These are phyloP conservation scores for Lutraria rhynchaena DNA, from an alignment of 1,140 invertebrate genomes.

Conservation along the genomic window DNA sequence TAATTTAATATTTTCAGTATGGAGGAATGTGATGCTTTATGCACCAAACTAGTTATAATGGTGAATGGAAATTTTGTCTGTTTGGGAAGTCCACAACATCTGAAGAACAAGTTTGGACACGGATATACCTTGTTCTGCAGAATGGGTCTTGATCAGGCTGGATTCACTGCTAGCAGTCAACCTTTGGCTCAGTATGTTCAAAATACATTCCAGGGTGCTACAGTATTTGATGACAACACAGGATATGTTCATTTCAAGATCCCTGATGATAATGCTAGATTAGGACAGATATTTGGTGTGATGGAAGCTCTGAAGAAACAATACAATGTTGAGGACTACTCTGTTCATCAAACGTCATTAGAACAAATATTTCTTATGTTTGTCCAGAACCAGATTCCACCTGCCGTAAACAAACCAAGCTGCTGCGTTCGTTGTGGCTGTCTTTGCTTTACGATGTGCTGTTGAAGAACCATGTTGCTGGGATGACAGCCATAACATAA, in stretches of 20 bases:
- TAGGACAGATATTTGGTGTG: conserved; percentile 86
- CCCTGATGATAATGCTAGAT: conserved; percentile 79
- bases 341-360: conserved; percentile 89
- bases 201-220: conserved; percentile 67
- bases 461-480: too few species aligned
- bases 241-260: conserved; percentile 85
- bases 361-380: conserved; percentile 87
- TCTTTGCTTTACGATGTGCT: conserved; percentile 4
- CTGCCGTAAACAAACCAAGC: conserved; percentile 40
- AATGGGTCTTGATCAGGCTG: conserved; percentile 58
- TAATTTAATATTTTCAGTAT: conserved; percentile 76
- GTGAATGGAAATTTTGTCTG: conserved; percentile 83
- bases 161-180: conserved; percentile 35
- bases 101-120: conserved; percentile 83
- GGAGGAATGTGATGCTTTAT: conserved; percentile 85
- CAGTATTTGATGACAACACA: conserved; percentile 87
- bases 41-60: conserved; percentile 84
- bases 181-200: conserved; percentile 65
- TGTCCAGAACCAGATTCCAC: conserved; percentile 81
- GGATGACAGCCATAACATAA: too few species aligned
- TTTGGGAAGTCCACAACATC: conserved; percentile 82
- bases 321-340: conserved; percentile 88
- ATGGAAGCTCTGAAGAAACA: conserved; percentile 84
- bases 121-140: conserved; percentile 81
- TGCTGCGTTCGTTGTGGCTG: not conserved